Evolutionary conservation across 2,888 invertebrate species (phyloP).

Genomic region (Hofmannophila pseudospretella): DNA sequence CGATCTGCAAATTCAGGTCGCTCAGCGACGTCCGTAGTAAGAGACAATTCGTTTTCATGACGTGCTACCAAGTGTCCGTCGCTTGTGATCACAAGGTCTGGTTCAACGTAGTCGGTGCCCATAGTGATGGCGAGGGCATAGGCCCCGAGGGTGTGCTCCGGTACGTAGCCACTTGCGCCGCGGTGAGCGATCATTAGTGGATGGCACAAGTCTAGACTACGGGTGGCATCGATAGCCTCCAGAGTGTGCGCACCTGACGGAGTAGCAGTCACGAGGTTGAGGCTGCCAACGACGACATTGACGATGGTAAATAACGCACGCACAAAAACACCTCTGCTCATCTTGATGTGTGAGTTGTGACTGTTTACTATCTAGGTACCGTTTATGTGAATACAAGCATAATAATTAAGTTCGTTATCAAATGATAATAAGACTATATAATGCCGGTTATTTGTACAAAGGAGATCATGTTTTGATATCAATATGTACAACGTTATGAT

Average conservation of each 20-base stretch:
- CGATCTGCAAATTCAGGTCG: slow-evolving; percentile 50
- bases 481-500: no score
- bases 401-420: no score
- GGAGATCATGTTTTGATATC: not conserved
- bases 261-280: not conserved
- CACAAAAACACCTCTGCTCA: not conserved
- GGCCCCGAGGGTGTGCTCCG: slow-evolving; percentile 64
- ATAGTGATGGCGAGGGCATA: slow-evolving; percentile 61
- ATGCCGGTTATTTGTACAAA: not conserved
- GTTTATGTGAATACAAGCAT: no score
- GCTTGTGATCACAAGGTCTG: slow-evolving; percentile 62
- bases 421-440: not conserved
- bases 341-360: not conserved
- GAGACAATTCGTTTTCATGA: slow-evolving; percentile 58
- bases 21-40: slow-evolving; percentile 49
- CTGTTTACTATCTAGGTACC: no score
- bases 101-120: slow-evolving; percentile 66
- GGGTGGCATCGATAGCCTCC: slow-evolving; percentile 8
- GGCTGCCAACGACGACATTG: not conserved
- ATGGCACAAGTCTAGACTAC: slow-evolving; percentile 33
- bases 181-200: slow-evolving; percentile 56
- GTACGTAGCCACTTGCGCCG: slow-evolving; percentile 65
- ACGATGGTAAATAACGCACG: not conserved
- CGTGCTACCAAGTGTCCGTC: slow-evolving; percentile 55
- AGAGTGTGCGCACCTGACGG: not conserved